A percentile compares a stretch with the other conserved stretches of the same genome.
Conservation (phyloP, 2,113 vertebrate species). For the Erythrocebus patas region DNA sequence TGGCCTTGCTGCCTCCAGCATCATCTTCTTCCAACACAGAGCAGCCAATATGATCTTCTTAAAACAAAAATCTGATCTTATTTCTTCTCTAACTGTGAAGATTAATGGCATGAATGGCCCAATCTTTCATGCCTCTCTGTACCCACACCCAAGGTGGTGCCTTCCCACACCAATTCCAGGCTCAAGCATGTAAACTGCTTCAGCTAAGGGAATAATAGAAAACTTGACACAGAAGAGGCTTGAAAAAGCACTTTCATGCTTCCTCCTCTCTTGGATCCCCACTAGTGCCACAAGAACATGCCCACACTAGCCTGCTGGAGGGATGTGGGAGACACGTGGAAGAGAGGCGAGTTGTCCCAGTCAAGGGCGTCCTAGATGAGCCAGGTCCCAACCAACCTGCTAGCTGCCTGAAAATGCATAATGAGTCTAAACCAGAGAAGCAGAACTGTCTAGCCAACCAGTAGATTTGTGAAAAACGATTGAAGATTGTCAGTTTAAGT, state of each 20-base stretch:
- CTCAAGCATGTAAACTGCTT: background rate
- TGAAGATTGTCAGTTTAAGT: background rate
- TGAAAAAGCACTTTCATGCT: background rate
- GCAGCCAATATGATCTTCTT: background rate
- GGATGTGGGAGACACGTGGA: background rate
- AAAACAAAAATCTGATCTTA: background rate
- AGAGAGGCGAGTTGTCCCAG: background rate
- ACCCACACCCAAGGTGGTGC: background rate
- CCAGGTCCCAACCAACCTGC: background rate
- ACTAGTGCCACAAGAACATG: background rate
- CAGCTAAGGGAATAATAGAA: background rate
- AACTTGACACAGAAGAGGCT: background rate
- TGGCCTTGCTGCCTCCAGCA: background rate
- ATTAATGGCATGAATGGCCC: background rate
- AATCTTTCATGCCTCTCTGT: background rate
- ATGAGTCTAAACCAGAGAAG: background rate
- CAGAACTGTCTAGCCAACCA: background rate
- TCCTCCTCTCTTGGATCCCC: background rate
- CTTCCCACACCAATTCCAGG: background rate
- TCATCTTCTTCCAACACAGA: background rate
- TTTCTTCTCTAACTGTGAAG: background rate
- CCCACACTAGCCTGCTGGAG: background rate
- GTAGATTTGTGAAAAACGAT: background rate
- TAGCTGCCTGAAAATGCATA: background rate
- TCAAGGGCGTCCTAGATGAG: background rate